These are phyloP conservation scores for Macaria notata DNA, from an alignment of 2,888 invertebrate genomes.

Conservation along the genomic window DNA sequence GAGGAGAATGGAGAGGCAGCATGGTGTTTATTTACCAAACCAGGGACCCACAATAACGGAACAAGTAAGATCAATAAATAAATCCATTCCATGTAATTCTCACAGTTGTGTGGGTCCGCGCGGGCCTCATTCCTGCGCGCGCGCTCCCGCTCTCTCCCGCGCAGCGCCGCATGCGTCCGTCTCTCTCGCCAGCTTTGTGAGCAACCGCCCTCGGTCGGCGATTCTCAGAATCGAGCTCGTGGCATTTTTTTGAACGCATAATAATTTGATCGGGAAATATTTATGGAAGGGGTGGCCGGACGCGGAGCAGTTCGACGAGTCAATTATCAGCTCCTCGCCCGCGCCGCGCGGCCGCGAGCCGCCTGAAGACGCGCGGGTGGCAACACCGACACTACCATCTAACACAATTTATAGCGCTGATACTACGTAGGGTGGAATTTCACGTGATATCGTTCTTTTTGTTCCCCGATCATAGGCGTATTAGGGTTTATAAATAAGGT, in stretches of 20 bases:
- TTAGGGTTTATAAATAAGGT: constrained; percentile 44
- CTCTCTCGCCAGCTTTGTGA: constrained; percentile 66
- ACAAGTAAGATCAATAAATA: constrained; percentile 76
- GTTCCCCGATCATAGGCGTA: constrained; percentile 41
- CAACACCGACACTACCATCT: constrained; percentile 48
- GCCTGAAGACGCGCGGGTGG: constrained; percentile 23
- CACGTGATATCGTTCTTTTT: constrained; percentile 57
- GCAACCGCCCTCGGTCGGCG: constrained; percentile 70
- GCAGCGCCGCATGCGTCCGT: constrained; percentile 38
- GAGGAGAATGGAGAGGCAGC: constrained; percentile 42
- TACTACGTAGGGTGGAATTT: constrained; percentile 63
- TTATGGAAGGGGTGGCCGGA: constrained; percentile 79
- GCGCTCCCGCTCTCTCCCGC: constrained; percentile 51
- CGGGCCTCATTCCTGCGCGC: constrained; percentile 75
- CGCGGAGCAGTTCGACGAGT: constrained; percentile 70
- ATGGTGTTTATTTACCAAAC: constrained; percentile 62
- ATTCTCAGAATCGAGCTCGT: constrained; percentile 75
- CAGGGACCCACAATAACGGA: constrained; percentile 67
- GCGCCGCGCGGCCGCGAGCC: constrained; percentile 59
- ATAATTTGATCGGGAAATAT: constrained; percentile 82
- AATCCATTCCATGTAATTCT: constrained; percentile 79
- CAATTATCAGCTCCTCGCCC: constrained; percentile 69
- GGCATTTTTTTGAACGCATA: constrained; percentile 78
- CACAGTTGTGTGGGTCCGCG: constrained; percentile 49
- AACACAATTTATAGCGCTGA: constrained; percentile 68